Base-by-base conservation (phyloP, 2,888 invertebrate genomes). In the Tetramorium bicarinatum region DNA sequence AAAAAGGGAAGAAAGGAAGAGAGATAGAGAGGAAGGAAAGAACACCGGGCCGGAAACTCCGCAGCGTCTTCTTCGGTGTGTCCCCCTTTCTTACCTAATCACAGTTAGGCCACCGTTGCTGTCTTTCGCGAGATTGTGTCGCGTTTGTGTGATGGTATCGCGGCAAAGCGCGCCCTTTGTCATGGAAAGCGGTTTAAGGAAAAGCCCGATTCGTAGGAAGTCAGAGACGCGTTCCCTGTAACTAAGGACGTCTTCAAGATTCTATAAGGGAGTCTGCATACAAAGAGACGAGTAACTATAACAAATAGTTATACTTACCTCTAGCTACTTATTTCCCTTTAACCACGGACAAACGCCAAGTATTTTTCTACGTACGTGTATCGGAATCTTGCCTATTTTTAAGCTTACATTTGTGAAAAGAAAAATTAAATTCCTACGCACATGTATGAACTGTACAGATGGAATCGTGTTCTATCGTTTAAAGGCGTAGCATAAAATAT, bases 161-260 rank as follows among this genome's bases (percentile, higher is more conserved):
- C 77, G 69, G 25, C 41, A 49, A 77, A 77, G 41, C 69, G 52
- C 69, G 41, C 18, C 79, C 72, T 80, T 79, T 80, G 79, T 72
- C 59, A 80, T 72, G 79, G 64, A 72, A 80, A 80, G 79, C 56
- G 79, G 34, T 59, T 77, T 77, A 77, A 52, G 69, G 69, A 25
- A 66, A 54, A 67, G 52, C 67, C 38, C 52, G 67, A 77, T 77
- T 54, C 41, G 77, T 25, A 38, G 76, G 21, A 49, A 77, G 69
- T 67, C 52, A 18, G 29, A 77, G 41, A 77, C 69, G 52, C 54
- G 67, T 69, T 54, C 29, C 4, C 44, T 52, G 66, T 67, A 77
- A 77, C 52, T 69, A 67, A n/a, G 29, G 29, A 67, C 25, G 69
- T 77, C 69, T 54, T 67, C 69, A 54, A 77, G 41, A 77, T 77